These are phyloP conservation scores for Borostomias antarcticus DNA, from an alignment of 2,797 vertebrate species.

Conservation along the genomic window DNA sequence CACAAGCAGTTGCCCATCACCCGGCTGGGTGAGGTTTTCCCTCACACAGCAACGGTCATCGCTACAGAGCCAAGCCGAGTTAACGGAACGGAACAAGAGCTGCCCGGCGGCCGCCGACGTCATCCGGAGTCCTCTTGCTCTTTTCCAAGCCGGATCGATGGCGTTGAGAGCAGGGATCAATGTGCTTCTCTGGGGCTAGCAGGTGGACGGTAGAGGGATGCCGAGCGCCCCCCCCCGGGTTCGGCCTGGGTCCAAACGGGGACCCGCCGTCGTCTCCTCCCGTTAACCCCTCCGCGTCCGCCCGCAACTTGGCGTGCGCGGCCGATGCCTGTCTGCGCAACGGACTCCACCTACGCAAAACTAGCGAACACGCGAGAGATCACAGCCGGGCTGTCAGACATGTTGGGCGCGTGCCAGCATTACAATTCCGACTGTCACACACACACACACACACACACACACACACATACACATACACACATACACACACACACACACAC, in stretches of 20 bases:
- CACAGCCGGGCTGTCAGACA: conserved; percentile 3
- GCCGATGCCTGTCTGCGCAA: background rate
- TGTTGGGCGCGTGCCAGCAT: background rate
- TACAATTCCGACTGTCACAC: conserved; percentile 19
- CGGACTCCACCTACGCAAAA: background rate
- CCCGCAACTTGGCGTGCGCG: background rate
- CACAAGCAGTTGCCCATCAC: too few relatives aligned
- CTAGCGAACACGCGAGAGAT: conserved; percentile 8
- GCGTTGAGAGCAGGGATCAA: conserved; percentile 36
- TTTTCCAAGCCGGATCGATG: conserved; percentile 38
- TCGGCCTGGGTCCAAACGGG: background rate
- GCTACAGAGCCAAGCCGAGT: too few relatives aligned
- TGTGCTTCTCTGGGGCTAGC: conserved; percentile 39
- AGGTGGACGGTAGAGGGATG: conserved; percentile 22
- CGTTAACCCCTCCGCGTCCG: conserved; percentile 20
- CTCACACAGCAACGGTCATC: too few relatives aligned
- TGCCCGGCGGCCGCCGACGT: conserved; percentile 22
- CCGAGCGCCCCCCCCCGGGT: too few relatives aligned
- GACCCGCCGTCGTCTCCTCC: background rate
- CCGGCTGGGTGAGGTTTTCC: background rate
- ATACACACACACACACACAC: too few relatives aligned
- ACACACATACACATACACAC: too few relatives aligned
- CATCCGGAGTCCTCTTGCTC: conserved; percentile 31
- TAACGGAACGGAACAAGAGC: conserved; percentile 10
- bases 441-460: too few relatives aligned